These are phyloP conservation scores for Bibio marci DNA, from an alignment of 2,888 invertebrate species.

Conservation along the genomic window DNA sequence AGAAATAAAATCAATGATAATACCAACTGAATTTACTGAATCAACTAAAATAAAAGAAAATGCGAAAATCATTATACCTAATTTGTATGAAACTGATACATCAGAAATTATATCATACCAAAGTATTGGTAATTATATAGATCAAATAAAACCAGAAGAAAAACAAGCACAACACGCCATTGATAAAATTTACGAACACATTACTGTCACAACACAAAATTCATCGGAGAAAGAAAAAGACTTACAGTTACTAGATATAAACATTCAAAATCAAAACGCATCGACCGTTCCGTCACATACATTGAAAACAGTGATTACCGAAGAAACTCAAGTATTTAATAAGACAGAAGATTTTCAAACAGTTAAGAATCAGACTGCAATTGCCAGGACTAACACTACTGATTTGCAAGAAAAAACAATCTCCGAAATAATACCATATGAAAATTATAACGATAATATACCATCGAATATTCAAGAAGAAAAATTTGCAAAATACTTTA, in stretches of 20 bases:
- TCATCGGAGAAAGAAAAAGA: neutral
- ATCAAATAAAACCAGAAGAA: neutral
- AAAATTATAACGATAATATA: neutral
- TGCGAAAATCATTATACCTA: constrained; percentile 12
- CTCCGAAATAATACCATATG: neutral
- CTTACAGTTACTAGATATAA: neutral
- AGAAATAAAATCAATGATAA: constrained; percentile 23
- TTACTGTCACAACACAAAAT: neutral
- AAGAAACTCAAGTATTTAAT: neutral
- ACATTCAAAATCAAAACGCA: neutral
- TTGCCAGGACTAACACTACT: neutral
- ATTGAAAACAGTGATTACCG: neutral
- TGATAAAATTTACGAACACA: neutral
- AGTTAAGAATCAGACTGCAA: neutral
- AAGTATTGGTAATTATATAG: neutral
- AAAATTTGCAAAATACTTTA: neutral
- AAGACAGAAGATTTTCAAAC: neutral
- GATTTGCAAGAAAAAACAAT: neutral
- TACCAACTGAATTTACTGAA: constrained; percentile 20
- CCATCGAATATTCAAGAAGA: neutral
- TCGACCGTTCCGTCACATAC: neutral
- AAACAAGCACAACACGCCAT: constrained; percentile 1
- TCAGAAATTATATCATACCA: constrained; percentile 1
- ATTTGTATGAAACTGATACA: constrained; percentile 14
- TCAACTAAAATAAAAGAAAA: constrained; percentile 17